A percentile compares a stretch with the other conserved stretches of the same genome.
These are phyloP conservation scores for fruit fly (Drosophila melanogaster) DNA, from an alignment of 1,140 invertebrate genomes.

Conservation along the genomic window DNA sequence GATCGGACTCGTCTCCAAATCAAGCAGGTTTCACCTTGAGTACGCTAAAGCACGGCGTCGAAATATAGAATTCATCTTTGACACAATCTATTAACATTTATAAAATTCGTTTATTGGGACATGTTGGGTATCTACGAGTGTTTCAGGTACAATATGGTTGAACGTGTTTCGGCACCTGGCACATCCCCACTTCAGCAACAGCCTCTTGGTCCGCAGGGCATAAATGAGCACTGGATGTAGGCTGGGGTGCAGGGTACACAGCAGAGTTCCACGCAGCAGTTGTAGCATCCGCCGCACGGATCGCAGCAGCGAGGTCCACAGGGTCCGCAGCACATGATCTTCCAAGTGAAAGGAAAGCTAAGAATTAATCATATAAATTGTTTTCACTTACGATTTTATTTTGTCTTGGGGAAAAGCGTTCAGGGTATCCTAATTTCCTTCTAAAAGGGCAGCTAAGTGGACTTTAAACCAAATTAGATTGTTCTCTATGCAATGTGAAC, in stretches of 20 bases:
- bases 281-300: constrained; percentile 37
- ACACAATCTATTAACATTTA: no score
- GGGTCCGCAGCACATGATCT: constrained; percentile 69
- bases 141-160: background rate
- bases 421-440: constrained; percentile 14
- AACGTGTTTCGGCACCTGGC: no score
- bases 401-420: background rate
- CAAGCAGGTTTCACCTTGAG: no score
- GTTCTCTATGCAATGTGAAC: background rate
- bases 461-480: background rate
- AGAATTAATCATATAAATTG: background rate
- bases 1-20: no score
- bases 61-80: no score
- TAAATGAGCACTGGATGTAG: constrained; percentile 51
- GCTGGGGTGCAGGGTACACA: constrained; percentile 57
- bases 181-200: constrained; percentile 21
- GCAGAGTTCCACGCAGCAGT: constrained; percentile 64
- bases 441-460: constrained; percentile 9
- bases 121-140: background rate
- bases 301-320: constrained; percentile 55
- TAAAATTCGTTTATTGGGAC: background rate
- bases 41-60: no score
- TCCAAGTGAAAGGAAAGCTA: background rate
- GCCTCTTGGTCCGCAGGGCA: constrained; percentile 33
- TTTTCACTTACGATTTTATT: constrained; percentile 5